Base-by-base conservation (phyloP, 2,113 vertebrate genomes). In the Fulmarus glacialis region DNA sequence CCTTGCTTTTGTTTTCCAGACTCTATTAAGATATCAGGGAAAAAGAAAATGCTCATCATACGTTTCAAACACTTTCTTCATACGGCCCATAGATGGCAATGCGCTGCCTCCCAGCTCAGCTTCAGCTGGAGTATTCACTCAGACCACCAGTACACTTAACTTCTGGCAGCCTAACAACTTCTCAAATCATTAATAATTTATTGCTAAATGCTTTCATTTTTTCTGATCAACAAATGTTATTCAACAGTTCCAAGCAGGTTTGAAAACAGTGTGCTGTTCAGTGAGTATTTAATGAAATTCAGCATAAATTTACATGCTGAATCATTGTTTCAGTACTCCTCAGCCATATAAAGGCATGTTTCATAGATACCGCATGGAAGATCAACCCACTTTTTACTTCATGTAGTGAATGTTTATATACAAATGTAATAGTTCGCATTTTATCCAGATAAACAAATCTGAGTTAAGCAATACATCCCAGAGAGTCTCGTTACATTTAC, bases 291-390 rank as follows among this genome's bases (percentile, higher is more conserved):
- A 55, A 64, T 20, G 48, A 82, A 87, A 87, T 63, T 71, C 62
- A 64, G 82, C 45, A 4, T 50, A 43, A 81, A 81, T 43, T 43
- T 36, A 64, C 87, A 24, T 82, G 93, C 96, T 88, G 95, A 94
- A 87, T 94, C 96, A 95, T 29, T 87, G 89, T 89, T 94, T 89
- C 38, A 5, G 81, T 66, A 30, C 40, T 9, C n/a, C 87, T 78
- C 89, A 12, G 91, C 96, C 95, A 97, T 97, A 97, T 96, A 96
- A 97, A 97, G 94, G 74, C 95, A 96, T 96, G 95, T 96, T 97
- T 96, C 71, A 94, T 85, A 93, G 89, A 95, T 89, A 79, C 50
- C 26, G 68, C 86, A 34, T 5, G 26, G 36, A 87, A 82, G 87
- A 94, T 63, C 86, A 89, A 87, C 94, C 92, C 91, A 64, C 78